Percentiles rank a stretch among this genome's conserved stretches.
Conservation (phyloP, 2,113 vertebrate genomes). For the Alexandromys fortis region DNA sequence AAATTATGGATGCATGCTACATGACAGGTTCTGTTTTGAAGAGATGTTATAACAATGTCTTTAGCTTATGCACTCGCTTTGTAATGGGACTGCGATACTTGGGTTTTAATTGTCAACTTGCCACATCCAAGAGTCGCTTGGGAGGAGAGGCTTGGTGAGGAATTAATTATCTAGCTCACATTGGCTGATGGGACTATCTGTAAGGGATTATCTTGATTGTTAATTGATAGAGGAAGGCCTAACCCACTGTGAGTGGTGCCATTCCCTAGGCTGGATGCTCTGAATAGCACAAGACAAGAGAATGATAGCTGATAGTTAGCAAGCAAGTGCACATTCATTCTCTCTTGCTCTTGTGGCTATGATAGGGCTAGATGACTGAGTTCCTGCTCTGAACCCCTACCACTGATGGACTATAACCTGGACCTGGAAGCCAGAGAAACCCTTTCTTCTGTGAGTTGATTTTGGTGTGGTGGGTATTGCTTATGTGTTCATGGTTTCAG, state of each 20-base stretch:
- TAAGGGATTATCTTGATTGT: neutral
- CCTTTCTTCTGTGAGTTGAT: neutral
- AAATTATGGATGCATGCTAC: neutral
- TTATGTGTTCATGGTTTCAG: neutral
- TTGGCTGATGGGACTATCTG: neutral
- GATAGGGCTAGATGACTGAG: neutral
- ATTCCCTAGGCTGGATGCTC: neutral
- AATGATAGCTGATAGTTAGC: neutral
- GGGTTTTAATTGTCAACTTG: neutral
- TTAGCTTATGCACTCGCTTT: neutral
- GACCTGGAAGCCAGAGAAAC: neutral
- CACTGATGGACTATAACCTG: neutral
- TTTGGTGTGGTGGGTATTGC: neutral
- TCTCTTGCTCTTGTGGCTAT: neutral
- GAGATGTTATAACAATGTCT: neutral
- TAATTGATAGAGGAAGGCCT: neutral
- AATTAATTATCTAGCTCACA: neutral
- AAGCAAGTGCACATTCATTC: neutral
- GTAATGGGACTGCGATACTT: neutral
- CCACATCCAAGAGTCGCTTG: neutral
- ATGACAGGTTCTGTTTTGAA: neutral
- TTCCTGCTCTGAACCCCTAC: neutral
- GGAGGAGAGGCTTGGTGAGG: neutral
- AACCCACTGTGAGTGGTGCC: neutral
- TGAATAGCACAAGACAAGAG: neutral